Base-by-base conservation (phyloP, 2,888 invertebrate species). In the Hydrotaea cyrtoneurina region DNA sequence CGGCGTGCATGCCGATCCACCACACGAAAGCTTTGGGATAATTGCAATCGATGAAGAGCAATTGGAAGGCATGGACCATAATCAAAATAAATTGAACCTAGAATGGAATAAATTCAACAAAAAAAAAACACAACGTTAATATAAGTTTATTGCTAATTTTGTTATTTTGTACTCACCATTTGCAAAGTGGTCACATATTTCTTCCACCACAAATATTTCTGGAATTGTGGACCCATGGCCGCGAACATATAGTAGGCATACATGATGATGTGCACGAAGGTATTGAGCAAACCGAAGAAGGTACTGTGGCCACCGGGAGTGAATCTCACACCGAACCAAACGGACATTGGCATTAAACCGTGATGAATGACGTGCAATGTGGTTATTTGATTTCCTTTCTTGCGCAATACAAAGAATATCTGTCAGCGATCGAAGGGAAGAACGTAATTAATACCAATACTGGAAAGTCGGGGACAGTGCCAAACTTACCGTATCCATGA, bases 181-280 rank as follows among this genome's bases (percentile, higher is more conserved):
- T 98, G 98, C 89, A 98, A 94, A 73, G 95, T 95, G 31, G 98
- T 98, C 91, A 98, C 94, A 93, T 98, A 98, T 91, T 96, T 97
- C 94, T 98, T 98, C 98, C 98, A 98, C 98, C 98, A 98, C 86
- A 98, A 94, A 91, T 96, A 98, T 89, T 95, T 95, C 92, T 96
- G 96, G 92, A 96, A 94, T 74, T 94, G 94, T 8, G 98, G 98
- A 82, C 98, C 98, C 93, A 98, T 94, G 43, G 98, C 98, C 71
- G 98, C 95, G 90, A 98, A 93, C 94, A 98, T 94, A 91, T 98
- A 98, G 93, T 98, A 99, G 5, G 95, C 94, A 93, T 99, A 98
- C 98, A 99, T 99, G 87, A 98, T 94, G 89, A 98, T 96, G 93
- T 99, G 98, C n/a, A 99, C 98, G 92, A 98, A 98, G 0, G 98